These are phyloP conservation scores for Falco punctatus DNA, from an alignment of 2,113 vertebrate species.

Conservation along the genomic window DNA sequence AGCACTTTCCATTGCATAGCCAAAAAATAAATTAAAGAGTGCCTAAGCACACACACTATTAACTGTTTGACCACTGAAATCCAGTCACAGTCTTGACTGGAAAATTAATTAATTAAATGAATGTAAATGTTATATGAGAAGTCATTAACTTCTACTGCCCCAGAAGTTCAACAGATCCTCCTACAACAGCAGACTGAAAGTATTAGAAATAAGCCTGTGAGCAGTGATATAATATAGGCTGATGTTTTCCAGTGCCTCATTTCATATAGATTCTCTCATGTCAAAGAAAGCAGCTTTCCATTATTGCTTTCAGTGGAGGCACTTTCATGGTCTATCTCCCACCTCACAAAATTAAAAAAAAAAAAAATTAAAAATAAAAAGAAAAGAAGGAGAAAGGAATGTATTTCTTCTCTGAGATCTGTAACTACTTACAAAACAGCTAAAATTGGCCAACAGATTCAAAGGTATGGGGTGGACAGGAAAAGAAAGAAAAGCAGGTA, in stretches of 20 bases:
- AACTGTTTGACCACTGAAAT: background rate
- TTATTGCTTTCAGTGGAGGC: background rate
- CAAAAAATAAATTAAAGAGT: background rate
- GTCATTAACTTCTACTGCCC: background rate
- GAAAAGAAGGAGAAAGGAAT: background rate
- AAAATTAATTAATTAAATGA: background rate
- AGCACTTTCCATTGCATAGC: background rate
- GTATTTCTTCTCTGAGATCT: background rate
- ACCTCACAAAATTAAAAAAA: background rate
- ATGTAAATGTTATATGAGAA: background rate
- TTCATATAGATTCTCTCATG: background rate
- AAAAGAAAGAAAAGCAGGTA: background rate
- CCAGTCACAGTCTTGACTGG: background rate
- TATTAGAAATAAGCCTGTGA: background rate
- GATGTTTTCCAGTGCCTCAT: background rate
- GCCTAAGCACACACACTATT: background rate
- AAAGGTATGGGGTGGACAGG: background rate
- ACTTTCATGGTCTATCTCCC: background rate
- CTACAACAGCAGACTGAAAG: background rate
- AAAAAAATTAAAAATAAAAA: background rate
- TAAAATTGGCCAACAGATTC: background rate
- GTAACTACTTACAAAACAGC: background rate
- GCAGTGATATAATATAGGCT: background rate
- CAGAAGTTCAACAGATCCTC: background rate
- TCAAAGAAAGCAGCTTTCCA: background rate